A percentile compares a stretch with the other conserved stretches of the same genome.
Evolutionary conservation across 2,113 vertebrate species (phyloP).

Genomic region (Kryptolebias marmoratus): DNA sequence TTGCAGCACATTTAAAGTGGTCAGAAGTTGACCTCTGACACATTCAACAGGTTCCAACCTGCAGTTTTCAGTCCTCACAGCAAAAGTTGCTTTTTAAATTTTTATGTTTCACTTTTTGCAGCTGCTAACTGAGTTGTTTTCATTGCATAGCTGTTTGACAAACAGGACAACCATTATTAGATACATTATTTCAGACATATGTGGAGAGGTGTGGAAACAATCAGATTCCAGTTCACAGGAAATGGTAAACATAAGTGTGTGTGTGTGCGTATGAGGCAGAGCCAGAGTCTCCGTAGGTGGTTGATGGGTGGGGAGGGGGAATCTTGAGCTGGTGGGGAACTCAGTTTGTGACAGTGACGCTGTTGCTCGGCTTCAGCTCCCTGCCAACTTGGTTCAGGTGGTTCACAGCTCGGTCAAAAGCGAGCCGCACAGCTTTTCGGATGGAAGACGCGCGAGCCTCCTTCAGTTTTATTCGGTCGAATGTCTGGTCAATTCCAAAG

Average conservation of each 20-base stretch:
- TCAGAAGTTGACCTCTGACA: conserved; percentile 81
- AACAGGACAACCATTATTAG: conserved; percentile 45
- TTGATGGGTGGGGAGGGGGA: neutral
- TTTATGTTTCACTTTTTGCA: conserved; percentile 29
- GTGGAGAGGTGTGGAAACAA: neutral
- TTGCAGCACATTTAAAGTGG: conserved; percentile 80
- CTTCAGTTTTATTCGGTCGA: conserved; percentile 92
- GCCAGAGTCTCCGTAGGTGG: conserved; percentile 17
- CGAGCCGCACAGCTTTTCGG: conserved; percentile 89
- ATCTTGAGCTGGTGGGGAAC: neutral
- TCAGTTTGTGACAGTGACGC: conserved; percentile 82
- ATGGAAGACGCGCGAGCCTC: conserved; percentile 89
- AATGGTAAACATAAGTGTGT: conserved; percentile 47
- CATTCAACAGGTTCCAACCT: conserved; percentile 83
- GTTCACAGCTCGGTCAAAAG: conserved; percentile 89
- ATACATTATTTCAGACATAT: conserved; percentile 60
- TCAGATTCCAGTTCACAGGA: conserved; percentile 57
- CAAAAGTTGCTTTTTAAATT: conserved; percentile 7
- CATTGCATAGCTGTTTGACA: conserved; percentile 76
- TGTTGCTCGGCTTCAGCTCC: conserved; percentile 67
- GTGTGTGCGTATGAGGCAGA: conserved; percentile 44
- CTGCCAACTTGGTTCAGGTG: conserved; percentile 86
- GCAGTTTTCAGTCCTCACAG: conserved; percentile 45
- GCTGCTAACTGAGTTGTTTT: conserved; percentile 42
- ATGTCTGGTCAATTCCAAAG: conserved; percentile 87